phyloP scores from a whole-genome alignment of 2,888 invertebrate genomes.

The Andricus curvator region DNA sequence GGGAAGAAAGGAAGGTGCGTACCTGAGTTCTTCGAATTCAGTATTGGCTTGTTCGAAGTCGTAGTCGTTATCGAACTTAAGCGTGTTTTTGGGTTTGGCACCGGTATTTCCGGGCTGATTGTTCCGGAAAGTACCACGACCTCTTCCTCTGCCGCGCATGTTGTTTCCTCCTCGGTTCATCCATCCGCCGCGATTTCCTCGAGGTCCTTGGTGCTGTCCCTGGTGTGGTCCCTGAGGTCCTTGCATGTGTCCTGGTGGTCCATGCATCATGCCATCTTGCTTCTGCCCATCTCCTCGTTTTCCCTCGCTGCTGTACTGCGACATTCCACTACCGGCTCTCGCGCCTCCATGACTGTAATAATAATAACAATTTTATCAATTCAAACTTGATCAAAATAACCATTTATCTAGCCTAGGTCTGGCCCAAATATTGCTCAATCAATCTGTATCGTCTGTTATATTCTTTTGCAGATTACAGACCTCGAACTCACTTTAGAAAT shows the following conservation, averaged over 20 bases:
- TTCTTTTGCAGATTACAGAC: too few relatives aligned
- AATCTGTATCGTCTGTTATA: too few relatives aligned
- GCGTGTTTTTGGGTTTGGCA: slow-evolving; percentile 83
- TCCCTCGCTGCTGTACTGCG: slow-evolving; percentile 72
- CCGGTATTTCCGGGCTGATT: slow-evolving; percentile 72
- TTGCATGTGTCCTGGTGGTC: slow-evolving; percentile 48
- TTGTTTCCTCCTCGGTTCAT: slow-evolving; percentile 74
- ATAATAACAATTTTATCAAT: too few relatives aligned
- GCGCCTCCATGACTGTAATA: slow-evolving; percentile 65
- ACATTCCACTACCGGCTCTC: slow-evolving; percentile 69
- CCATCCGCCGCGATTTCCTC: slow-evolving; percentile 75
- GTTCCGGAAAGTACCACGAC: slow-evolving; percentile 68
- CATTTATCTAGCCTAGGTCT: too few relatives aligned
- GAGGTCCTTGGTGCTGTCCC: slow-evolving; percentile 67
- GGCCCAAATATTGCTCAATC: too few relatives aligned
- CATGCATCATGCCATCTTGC: slow-evolving; percentile 38
- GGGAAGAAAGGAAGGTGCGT: neutral
- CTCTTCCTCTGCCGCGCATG: slow-evolving; percentile 71
- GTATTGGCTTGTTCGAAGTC: slow-evolving; percentile 99
- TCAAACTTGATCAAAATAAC: too few relatives aligned
- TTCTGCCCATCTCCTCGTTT: slow-evolving; percentile 61
- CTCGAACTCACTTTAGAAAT: too few relatives aligned
- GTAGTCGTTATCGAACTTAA: slow-evolving; percentile 97
- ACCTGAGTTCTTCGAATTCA: slow-evolving; percentile 94
- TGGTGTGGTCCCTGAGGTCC: slow-evolving; percentile 52